phyloP scores from a whole-genome alignment of 2,113 vertebrate genomes.

The Oryctolagus cuniculus region DNA sequence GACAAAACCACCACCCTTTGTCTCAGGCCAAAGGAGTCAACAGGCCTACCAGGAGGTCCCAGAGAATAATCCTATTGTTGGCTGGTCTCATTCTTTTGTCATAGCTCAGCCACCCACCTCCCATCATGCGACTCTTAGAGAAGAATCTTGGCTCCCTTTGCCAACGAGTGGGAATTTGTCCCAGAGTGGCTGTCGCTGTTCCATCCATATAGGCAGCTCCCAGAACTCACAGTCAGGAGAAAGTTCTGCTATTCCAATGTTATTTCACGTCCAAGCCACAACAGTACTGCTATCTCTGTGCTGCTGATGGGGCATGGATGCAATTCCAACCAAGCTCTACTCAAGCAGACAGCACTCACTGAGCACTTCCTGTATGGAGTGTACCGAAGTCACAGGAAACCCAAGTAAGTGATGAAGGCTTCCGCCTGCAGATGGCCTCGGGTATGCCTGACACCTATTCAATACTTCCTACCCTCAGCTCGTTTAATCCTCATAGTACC shows the following conservation, averaged over 20 bases:
- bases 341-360: neutral
- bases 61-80: neutral
- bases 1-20: neutral
- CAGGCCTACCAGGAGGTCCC: neutral
- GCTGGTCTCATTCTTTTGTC: neutral
- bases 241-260: neutral
- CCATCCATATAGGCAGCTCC: neutral
- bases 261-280: neutral
- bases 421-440: too few relatives aligned
- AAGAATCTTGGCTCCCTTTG: too few relatives aligned
- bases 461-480: neutral
- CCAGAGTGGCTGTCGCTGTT: neutral
- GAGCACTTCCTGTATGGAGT: too few relatives aligned
- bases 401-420: neutral
- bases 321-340: too few relatives aligned
- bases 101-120: neutral
- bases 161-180: rapidly evolving
- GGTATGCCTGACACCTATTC: neutral
- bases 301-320: rapidly evolving
- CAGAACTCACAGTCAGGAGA: neutral
- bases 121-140: neutral
- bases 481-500: neutral
- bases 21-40: neutral
- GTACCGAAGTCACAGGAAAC: neutral
- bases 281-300: rapidly evolving